A percentile compares a stretch with the other conserved stretches of the same genome.
phyloP scores from a whole-genome alignment of 35 echinoderm and acorn worm species.

The Acanthaster planci region DNA sequence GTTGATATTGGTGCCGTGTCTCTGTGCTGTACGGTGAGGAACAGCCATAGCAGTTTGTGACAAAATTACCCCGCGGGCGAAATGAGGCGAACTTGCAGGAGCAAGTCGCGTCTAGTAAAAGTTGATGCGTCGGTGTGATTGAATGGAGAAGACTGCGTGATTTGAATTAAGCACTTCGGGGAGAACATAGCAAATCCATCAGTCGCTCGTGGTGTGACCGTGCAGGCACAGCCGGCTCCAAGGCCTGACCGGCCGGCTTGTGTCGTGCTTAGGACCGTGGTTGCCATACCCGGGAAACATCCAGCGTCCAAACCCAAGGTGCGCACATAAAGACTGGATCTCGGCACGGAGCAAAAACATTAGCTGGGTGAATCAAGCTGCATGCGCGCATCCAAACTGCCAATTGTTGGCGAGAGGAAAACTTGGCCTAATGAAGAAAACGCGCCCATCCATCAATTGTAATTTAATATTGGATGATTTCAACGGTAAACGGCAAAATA shows the following conservation, averaged over 20 bases:
- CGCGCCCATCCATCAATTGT: conserved; percentile 38
- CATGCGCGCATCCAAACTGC: not conserved
- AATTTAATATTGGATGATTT: conserved; percentile 49
- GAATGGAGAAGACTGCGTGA: not conserved
- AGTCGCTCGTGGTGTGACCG: too few relatives aligned
- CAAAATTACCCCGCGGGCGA: too few relatives aligned
- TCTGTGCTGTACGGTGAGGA: too few relatives aligned
- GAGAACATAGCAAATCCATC: not conserved
- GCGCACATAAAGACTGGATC: too few relatives aligned
- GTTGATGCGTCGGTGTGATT: not conserved
- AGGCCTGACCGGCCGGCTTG: too few relatives aligned
- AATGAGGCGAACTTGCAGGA: too few relatives aligned
- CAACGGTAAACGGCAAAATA: conserved; percentile 39
- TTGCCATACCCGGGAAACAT: too few relatives aligned
- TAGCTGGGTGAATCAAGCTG: not conserved
- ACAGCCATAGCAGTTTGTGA: too few relatives aligned
- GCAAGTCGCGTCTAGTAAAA: not conserved
- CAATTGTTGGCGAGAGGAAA: conserved; percentile 11
- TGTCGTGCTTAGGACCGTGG: too few relatives aligned
- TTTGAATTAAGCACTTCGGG: not conserved
- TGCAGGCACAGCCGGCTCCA: too few relatives aligned
- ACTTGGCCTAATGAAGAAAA: conserved; percentile 34
- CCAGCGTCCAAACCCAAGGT: too few relatives aligned
- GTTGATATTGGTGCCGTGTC: not conserved
- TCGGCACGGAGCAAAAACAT: not conserved